phyloP scores from a whole-genome alignment of 1,140 invertebrate species.

The Saccostrea echinata region DNA sequence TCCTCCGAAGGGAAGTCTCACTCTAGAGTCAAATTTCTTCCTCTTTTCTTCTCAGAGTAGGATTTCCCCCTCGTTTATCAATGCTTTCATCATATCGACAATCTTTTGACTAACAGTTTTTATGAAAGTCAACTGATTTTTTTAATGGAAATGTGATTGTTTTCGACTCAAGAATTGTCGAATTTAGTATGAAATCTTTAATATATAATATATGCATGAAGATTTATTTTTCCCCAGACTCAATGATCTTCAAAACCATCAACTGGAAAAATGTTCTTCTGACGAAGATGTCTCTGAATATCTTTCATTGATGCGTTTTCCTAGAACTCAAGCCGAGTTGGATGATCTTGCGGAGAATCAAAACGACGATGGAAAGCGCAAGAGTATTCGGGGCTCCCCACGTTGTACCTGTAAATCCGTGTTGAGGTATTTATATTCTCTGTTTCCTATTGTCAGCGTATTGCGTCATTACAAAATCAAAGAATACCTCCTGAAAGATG shows the following conservation, averaged over 20 bases:
- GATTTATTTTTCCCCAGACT: too few species aligned
- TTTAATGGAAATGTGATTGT: too few species aligned
- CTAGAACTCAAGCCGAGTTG: not conserved
- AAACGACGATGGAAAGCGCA: not conserved
- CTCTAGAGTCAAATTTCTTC: too few species aligned
- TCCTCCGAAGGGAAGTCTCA: too few species aligned
- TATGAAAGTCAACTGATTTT: too few species aligned
- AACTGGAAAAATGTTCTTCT: not conserved
- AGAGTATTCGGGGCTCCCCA: not conserved
- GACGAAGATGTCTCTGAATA: not conserved
- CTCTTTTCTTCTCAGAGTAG: too few species aligned
- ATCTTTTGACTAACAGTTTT: too few species aligned
- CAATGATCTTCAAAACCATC: not conserved
- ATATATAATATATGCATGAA: too few species aligned
- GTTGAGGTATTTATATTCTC: not conserved
- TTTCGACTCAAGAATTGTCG: too few species aligned
- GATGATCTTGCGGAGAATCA: not conserved
- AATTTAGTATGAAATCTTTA: too few species aligned
- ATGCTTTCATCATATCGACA: too few species aligned
- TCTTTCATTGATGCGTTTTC: not conserved
- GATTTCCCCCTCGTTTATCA: too few species aligned
- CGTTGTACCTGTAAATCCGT: not conserved
- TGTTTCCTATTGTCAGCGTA: constrained; percentile 53
- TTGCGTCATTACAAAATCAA: constrained; percentile 69
- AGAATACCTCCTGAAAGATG: constrained; percentile 70